Conservation (phyloP, 2,888 invertebrate genomes). For the Apodemia duryi region DNA sequence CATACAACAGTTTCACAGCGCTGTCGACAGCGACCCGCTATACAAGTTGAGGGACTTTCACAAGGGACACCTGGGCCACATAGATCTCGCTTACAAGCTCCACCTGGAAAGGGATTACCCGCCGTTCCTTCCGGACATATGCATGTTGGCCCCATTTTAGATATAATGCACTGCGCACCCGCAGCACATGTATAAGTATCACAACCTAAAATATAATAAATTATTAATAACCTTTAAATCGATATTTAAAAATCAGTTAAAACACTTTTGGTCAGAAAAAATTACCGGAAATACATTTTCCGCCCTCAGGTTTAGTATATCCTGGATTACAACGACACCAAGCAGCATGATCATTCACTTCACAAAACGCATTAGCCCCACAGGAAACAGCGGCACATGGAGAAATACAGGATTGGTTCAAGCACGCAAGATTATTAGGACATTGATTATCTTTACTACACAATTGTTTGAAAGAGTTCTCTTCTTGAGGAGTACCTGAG, state of each 20-base stretch:
- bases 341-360: slow-evolving; percentile 91
- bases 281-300: slow-evolving; percentile 90
- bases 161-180: slow-evolving; percentile 92
- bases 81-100: slow-evolving; percentile 88
- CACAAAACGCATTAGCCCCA: slow-evolving; percentile 91
- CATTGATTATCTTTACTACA: slow-evolving; percentile 88
- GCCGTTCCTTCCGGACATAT: slow-evolving; percentile 91
- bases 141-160: slow-evolving; percentile 91
- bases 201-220: slow-evolving; percentile 80
- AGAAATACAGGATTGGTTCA: slow-evolving; percentile 88
- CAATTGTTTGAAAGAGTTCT: slow-evolving; percentile 80
- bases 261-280: slow-evolving; percentile 1
- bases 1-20: slow-evolving; percentile 92
- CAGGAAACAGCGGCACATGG: slow-evolving; percentile 89
- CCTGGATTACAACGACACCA: slow-evolving; percentile 94
- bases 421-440: slow-evolving; percentile 88
- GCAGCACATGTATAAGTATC: slow-evolving; percentile 87
- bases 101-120: slow-evolving; percentile 96
- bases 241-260: background rate
- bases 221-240: slow-evolving; percentile 9
- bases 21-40: slow-evolving; percentile 92
- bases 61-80: slow-evolving; percentile 89
- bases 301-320: slow-evolving; percentile 86
- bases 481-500: slow-evolving; percentile 56
- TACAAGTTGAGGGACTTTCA: slow-evolving; percentile 88